Conservation (phyloP, 2,888 invertebrate genomes). For the Caenorhabditis sp. region DNA sequence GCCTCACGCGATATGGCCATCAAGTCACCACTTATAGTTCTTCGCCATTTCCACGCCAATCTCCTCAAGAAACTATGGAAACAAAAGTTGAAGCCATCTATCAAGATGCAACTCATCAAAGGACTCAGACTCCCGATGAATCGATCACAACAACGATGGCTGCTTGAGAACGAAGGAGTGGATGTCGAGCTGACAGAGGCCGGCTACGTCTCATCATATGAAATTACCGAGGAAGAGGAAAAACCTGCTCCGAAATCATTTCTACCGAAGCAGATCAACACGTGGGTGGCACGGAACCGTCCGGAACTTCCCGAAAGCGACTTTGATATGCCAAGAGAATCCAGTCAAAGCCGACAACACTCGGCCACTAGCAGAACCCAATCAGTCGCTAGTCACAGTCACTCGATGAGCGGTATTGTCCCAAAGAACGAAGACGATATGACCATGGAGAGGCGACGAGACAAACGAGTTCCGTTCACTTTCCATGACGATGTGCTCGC, state of each 20-base stretch:
- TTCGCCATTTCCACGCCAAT: neutral
- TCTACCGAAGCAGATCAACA: slow-evolving; percentile 4
- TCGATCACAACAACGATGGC: neutral
- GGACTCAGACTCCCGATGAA: slow-evolving; percentile 18
- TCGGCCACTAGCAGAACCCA: slow-evolving; percentile 3
- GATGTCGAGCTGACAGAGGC: neutral
- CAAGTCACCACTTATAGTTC: slow-evolving; percentile 3
- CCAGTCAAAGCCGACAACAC: neutral
- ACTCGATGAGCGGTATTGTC: neutral
- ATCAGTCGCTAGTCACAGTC: neutral
- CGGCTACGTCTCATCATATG: slow-evolving; percentile 6
- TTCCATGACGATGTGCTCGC: slow-evolving; percentile 4
- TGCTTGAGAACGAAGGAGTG: slow-evolving; percentile 19
- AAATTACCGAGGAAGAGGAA: neutral
- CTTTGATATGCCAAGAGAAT: neutral
- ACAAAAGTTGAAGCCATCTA: neutral
- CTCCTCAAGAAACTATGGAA: slow-evolving; percentile 19
- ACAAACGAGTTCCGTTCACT: slow-evolving; percentile 14
- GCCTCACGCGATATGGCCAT: neutral
- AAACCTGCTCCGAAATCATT: neutral
- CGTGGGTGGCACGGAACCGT: neutral
- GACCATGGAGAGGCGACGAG: neutral
- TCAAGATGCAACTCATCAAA: slow-evolving; percentile 13
- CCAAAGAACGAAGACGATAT: slow-evolving; percentile 10
- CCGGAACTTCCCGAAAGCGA: neutral